Percentiles rank a stretch among this genome's conserved stretches.
Conservation (phyloP, 2,888 invertebrate genomes). For the Operophtera brumata region DNA sequence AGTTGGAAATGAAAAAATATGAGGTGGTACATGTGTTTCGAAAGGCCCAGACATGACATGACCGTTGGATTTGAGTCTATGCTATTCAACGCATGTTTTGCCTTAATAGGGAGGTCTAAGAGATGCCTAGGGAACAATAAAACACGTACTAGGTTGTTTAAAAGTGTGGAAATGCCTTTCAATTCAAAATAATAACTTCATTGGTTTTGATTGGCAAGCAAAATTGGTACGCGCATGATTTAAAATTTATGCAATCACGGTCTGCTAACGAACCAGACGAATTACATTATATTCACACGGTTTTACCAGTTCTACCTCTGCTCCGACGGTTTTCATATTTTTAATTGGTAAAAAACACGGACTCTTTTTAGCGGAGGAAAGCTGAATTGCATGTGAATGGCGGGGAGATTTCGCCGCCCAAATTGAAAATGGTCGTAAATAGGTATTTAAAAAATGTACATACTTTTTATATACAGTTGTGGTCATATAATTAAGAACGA, state of each 20-base stretch:
- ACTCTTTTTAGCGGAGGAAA: conserved; percentile 20
- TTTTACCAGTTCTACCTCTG: conserved; percentile 26
- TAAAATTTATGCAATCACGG: conserved; percentile 29
- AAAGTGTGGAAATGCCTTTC: not conserved
- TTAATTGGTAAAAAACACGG: conserved; percentile 31
- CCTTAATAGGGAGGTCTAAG: not conserved
- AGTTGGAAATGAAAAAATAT: conserved; percentile 22
- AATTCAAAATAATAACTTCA: not conserved
- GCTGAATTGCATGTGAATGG: conserved; percentile 27
- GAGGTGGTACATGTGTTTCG: conserved; percentile 6
- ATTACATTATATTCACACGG: conserved; percentile 32
- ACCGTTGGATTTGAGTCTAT: conserved; percentile 4
- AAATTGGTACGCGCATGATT: not conserved
- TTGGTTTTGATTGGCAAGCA: not conserved
- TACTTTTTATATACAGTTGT: too few species aligned
- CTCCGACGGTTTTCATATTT: conserved; percentile 27
- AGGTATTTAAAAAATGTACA: too few species aligned
- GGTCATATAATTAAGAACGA: too few species aligned
- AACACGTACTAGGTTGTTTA: too few species aligned
- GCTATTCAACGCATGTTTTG: not conserved
- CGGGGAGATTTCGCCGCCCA: conserved; percentile 5
- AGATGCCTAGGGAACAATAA: too few species aligned
- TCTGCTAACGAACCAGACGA: conserved; percentile 32
- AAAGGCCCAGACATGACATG: conserved; percentile 3
- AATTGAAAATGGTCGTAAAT: not conserved